Evolutionary conservation across 2,797 vertebrate genomes (phyloP).

Genomic region (Philypnodon macrostomus): DNA sequence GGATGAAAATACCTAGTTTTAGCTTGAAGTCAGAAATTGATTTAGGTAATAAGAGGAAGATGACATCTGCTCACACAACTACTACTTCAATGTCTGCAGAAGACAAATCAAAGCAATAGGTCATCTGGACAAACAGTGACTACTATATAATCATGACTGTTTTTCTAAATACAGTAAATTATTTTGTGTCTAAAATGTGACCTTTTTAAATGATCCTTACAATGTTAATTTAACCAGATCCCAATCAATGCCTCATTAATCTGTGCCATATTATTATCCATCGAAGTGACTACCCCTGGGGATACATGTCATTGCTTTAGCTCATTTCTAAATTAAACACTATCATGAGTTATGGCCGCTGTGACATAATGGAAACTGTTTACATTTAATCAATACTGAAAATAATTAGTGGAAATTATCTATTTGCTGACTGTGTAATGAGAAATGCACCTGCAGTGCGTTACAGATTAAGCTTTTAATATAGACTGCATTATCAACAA

Average conservation of each 20-base stretch:
- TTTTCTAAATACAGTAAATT: not conserved
- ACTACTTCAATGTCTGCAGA: no score
- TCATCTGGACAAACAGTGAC: no score
- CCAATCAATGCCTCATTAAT: constrained; percentile 38
- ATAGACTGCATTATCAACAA: no score
- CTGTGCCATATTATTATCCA: constrained; percentile 26
- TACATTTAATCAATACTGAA: constrained; percentile 45
- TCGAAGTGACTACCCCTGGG: not conserved
- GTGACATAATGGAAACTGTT: constrained; percentile 34
- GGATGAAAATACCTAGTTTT: no score
- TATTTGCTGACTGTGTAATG: constrained; percentile 33
- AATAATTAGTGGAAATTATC: constrained; percentile 41
- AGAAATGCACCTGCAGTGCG: constrained; percentile 27
- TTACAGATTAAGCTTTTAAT: constrained; percentile 34
- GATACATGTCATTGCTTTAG: constrained; percentile 23
- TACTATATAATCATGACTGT: no score
- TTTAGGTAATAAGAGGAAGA: no score
- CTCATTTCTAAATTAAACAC: constrained; percentile 32
- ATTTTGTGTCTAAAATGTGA: not conserved
- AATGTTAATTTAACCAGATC: constrained; percentile 22
- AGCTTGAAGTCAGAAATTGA: no score
- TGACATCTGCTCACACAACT: no score
- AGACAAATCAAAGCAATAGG: no score
- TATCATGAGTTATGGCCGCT: constrained; percentile 29
- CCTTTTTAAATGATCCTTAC: not conserved